Evolutionary conservation across 2,113 vertebrate genomes (phyloP).

Genomic region (Protomyctophum bolini): DNA sequence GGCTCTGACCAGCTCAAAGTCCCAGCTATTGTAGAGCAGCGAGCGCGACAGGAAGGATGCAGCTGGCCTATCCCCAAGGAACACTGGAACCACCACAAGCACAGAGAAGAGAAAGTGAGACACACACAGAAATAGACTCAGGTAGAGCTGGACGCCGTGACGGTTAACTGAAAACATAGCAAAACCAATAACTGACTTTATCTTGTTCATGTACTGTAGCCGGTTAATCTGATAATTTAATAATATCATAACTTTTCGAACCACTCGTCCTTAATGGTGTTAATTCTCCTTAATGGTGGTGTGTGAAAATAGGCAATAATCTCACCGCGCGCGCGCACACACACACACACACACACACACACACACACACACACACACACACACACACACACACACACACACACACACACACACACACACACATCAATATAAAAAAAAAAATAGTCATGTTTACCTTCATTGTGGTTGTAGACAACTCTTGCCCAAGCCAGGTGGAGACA

Average conservation of each 20-base stretch:
- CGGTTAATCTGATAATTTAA: too few species aligned
- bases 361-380: background rate
- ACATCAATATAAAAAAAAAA: background rate
- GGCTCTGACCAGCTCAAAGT: slow-evolving; percentile 86
- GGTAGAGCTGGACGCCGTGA: too few species aligned
- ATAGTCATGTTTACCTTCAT: slow-evolving; percentile 49
- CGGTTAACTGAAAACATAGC: too few species aligned
- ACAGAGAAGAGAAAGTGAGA: background rate
- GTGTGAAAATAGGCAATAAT: too few species aligned
- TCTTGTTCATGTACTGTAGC: too few species aligned
- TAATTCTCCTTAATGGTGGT: too few species aligned
- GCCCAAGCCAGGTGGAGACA: slow-evolving; percentile 55
- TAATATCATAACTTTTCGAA: too few species aligned
- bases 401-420: background rate
- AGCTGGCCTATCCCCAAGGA: slow-evolving; percentile 75
- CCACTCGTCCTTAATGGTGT: too few species aligned
- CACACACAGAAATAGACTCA: background rate
- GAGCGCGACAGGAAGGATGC: slow-evolving; percentile 80
- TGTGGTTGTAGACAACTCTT: slow-evolving; percentile 33
- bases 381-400: background rate
- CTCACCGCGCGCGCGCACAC: background rate
- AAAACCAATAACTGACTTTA: too few species aligned
- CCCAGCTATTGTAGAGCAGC: slow-evolving; percentile 86
- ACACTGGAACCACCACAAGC: slow-evolving; percentile 50
- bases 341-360: background rate